These are phyloP conservation scores for Choreutis nemorana DNA, from an alignment of 2,888 invertebrate species.

Conservation along the genomic window DNA sequence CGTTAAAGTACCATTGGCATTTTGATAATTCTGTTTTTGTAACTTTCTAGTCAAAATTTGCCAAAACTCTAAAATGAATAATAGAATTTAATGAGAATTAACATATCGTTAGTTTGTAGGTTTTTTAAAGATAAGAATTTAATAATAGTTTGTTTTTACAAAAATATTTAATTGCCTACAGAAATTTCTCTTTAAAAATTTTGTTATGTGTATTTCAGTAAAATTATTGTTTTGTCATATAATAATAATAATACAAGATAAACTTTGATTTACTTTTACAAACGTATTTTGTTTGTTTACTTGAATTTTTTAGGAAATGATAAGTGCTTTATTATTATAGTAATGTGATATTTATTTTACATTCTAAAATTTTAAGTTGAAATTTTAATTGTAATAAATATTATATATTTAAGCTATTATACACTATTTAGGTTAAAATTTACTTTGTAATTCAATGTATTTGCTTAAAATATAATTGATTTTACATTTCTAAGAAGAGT, in stretches of 20 bases:
- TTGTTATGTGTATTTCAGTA: not conserved
- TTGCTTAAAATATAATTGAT: too few relatives aligned
- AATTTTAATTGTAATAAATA: constrained; percentile 2
- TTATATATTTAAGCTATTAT: constrained; percentile 8
- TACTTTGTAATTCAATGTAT: too few relatives aligned
- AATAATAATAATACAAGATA: constrained; percentile 5
- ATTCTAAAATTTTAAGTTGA: constrained; percentile 2
- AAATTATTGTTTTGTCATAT: constrained; percentile 6
- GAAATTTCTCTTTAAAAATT: not conserved
- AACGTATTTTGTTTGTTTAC: constrained; percentile 5
- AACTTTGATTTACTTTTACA: constrained; percentile 3
- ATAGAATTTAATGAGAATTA: not conserved
- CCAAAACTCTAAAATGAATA: constrained; percentile 6
- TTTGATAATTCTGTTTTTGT: constrained; percentile 8
- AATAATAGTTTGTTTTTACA: too few relatives aligned
- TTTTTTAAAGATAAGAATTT: too few relatives aligned
- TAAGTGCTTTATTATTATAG: constrained; percentile 8
- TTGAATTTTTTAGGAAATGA: constrained; percentile 13
- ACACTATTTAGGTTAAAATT: too few relatives aligned
- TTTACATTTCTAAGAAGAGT: too few relatives aligned
- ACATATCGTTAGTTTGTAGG: too few relatives aligned
- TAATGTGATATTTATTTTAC: constrained; percentile 3
- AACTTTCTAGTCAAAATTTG: constrained; percentile 23
- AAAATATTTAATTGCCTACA: too few relatives aligned
- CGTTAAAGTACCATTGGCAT: constrained; percentile 17